Evolutionary conservation across 2,888 invertebrate genomes (phyloP).

Genomic region (Phengaris alcon): DNA sequence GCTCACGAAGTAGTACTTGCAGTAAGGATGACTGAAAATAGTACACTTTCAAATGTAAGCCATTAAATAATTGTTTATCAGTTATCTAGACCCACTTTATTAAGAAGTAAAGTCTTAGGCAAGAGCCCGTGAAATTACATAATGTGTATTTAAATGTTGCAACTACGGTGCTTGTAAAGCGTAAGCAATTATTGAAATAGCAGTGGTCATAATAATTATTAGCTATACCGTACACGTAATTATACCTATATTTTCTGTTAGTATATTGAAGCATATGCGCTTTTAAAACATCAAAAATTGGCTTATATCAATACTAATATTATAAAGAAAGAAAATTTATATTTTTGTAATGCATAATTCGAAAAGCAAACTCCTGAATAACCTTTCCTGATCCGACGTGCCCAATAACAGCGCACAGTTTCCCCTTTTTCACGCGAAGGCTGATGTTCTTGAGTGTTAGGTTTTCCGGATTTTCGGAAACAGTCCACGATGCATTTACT

Average conservation of each 20-base stretch:
- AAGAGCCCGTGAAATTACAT: not conserved
- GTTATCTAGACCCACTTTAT: not conserved
- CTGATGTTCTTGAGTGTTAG: conserved; percentile 78
- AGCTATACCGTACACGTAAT: not conserved
- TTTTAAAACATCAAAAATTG: not conserved
- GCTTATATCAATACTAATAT: no score
- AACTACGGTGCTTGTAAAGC: not conserved
- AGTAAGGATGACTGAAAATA: conserved; percentile 79
- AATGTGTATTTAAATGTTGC: not conserved
- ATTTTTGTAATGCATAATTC: no score
- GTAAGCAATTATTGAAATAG: not conserved
- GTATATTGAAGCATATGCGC: not conserved
- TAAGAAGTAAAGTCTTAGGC: not conserved
- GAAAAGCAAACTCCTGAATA: conserved; percentile 34
- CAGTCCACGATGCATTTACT: conserved; percentile 63
- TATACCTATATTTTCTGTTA: not conserved
- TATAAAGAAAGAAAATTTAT: no score
- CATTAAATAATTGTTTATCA: not conserved
- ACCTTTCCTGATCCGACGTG: conserved; percentile 92
- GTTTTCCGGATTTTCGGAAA: conserved; percentile 50
- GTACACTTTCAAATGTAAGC: not conserved
- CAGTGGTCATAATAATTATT: no score
- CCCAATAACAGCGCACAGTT: conserved; percentile 89
- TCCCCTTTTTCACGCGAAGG: conserved; percentile 77
- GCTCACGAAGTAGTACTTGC: conserved; percentile 84